A percentile compares a stretch with the other conserved stretches of the same genome.
These are phyloP conservation scores for Serinus canaria DNA, from an alignment of 2,113 vertebrate genomes.

Conservation along the genomic window DNA sequence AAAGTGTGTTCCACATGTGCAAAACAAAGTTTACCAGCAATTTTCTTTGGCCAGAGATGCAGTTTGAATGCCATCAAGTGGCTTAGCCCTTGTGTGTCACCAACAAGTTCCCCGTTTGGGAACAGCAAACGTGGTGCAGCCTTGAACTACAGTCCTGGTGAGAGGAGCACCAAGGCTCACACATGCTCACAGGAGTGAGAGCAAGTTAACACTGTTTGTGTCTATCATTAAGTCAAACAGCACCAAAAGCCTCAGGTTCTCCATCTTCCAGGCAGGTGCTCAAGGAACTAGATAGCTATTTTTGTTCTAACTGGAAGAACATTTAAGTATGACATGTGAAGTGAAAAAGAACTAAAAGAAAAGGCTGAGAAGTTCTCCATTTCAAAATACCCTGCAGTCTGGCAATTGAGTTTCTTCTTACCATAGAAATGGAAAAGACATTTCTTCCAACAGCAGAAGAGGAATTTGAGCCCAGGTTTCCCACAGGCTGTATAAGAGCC, in stretches of 20 bases:
- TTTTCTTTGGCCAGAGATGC: neutral
- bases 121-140: neutral
- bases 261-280: slow-evolving; percentile 12
- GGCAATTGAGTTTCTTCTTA: slow-evolving; percentile 59
- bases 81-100: neutral
- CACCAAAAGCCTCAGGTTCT: neutral
- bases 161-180: neutral
- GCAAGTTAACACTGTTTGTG: slow-evolving; percentile 1
- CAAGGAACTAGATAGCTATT: slow-evolving; percentile 32
- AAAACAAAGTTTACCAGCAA: neutral
- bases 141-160: neutral
- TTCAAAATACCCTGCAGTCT: slow-evolving; percentile 65
- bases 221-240: slow-evolving; percentile 35
- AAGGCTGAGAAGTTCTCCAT: slow-evolving; percentile 58
- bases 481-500: slow-evolving; percentile 56
- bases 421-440: slow-evolving; percentile 20
- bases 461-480: slow-evolving; percentile 59
- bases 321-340: slow-evolving; percentile 51
- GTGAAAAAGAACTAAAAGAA: slow-evolving; percentile 50
- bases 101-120: neutral
- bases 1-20: neutral
- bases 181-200: neutral
- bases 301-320: slow-evolving; percentile 35
- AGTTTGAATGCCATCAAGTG: neutral
- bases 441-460: slow-evolving; percentile 54